Evolutionary conservation across 1,140 invertebrate genomes (phyloP).

Genomic region (Pseudomyrmex gracilis): DNA sequence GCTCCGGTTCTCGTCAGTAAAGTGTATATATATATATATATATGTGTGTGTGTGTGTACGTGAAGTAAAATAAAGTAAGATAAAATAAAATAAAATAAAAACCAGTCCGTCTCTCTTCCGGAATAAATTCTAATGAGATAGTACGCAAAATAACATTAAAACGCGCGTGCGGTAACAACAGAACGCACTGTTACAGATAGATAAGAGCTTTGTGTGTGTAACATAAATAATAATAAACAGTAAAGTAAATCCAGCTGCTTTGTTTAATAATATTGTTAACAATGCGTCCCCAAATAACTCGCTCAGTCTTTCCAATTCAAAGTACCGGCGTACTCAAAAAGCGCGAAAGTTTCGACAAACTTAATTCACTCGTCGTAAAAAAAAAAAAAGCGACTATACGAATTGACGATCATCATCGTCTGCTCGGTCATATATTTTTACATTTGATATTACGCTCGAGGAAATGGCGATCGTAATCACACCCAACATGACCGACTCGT

Average conservation of each 20-base stretch:
- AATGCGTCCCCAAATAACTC: slow-evolving; percentile 6
- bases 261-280: slow-evolving; percentile 1
- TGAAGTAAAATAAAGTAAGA: slow-evolving; percentile 34
- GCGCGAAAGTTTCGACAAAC: slow-evolving; percentile 10
- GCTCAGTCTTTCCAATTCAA: slow-evolving; percentile 9
- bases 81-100: slow-evolving; percentile 24
- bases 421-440: slow-evolving; percentile 29
- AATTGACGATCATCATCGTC: background rate
- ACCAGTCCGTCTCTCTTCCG: background rate
- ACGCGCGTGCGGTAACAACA: background rate
- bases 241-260: slow-evolving; percentile 5
- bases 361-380: slow-evolving; percentile 32
- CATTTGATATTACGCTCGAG: background rate
- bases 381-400: background rate
- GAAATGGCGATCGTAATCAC: slow-evolving; percentile 23
- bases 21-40: background rate
- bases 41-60: background rate
- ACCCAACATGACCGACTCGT: slow-evolving; percentile 20
- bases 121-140: slow-evolving; percentile 9
- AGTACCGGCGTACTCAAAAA: slow-evolving; percentile 17
- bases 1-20: slow-evolving; percentile 34
- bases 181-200: background rate
- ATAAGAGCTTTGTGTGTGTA: background rate
- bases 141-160: slow-evolving; percentile 9
- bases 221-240: background rate